A percentile compares a stretch with the other conserved stretches of the same genome.
Evolutionary conservation across 1,140 invertebrate species (phyloP).

Genomic region (Yoshiicerus persimilis): DNA sequence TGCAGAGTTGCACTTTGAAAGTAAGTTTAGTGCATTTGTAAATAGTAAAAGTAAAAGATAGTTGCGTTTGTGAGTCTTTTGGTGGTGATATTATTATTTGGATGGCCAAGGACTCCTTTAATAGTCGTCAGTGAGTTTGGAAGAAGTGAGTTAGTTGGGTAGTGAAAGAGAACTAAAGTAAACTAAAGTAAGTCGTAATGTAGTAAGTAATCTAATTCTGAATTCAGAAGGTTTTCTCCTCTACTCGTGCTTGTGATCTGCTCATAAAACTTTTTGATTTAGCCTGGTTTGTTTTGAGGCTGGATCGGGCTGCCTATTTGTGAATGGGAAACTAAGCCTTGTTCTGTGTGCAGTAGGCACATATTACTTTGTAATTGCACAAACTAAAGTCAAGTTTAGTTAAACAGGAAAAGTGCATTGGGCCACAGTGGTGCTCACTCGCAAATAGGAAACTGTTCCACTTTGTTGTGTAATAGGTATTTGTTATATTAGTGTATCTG

Average conservation of each 20-base stretch:
- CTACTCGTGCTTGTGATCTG: not conserved
- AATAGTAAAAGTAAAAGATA: not conserved
- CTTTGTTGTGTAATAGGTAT: no score
- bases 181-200: not conserved
- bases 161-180: not conserved
- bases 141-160: not conserved
- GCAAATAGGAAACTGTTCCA: no score
- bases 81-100: not conserved
- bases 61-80: not conserved
- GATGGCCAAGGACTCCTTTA: not conserved
- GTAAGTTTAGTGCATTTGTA: not conserved
- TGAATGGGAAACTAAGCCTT: no score
- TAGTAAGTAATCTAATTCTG: slow-evolving; percentile 8
- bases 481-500: not conserved
- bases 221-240: not conserved
- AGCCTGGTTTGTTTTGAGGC: not conserved
- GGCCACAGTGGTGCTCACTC: no score
- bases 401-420: no score
- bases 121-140: not conserved
- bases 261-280: not conserved
- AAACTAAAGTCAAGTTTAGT: not conserved
- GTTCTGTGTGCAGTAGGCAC: no score
- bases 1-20: not conserved
- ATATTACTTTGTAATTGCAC: not conserved
- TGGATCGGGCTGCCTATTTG: no score